Conservation (phyloP, 1,140 invertebrate genomes). For the Eupristina koningsbergeri region DNA sequence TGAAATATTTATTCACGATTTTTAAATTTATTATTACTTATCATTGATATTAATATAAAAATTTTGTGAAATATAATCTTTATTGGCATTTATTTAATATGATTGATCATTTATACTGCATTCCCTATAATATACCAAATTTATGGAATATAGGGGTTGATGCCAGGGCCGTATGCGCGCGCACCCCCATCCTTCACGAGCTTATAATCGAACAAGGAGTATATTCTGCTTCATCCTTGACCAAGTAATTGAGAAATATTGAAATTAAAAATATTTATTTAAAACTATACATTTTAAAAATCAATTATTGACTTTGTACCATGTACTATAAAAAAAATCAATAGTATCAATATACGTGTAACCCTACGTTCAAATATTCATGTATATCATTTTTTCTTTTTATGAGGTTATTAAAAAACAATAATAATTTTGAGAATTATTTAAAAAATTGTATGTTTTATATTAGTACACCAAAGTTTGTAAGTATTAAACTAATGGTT, state of each 20-base stretch:
- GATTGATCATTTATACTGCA: neutral
- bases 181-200: slow-evolving; percentile 64
- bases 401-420: slow-evolving; percentile 41
- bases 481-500: slow-evolving; percentile 1
- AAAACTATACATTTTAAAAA: neutral
- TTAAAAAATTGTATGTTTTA: neutral
- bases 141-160: slow-evolving; percentile 47
- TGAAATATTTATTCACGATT: too few relatives aligned
- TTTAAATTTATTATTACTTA: too few relatives aligned
- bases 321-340: neutral
- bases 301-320: neutral
- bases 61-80: neutral
- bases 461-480: neutral
- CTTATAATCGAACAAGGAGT: slow-evolving; percentile 72
- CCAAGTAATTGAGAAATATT: slow-evolving; percentile 39
- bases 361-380: slow-evolving; percentile 49
- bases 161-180: slow-evolving; percentile 63
- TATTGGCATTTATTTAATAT: too few relatives aligned
- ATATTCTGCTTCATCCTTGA: slow-evolving; percentile 66
- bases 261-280: slow-evolving; percentile 8
- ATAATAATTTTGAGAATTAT: neutral
- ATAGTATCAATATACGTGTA: neutral
- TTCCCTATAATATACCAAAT: neutral
- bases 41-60: too few relatives aligned
- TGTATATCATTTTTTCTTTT: neutral